phyloP scores from a whole-genome alignment of 2,113 vertebrate genomes.

The Mugil cephalus region DNA sequence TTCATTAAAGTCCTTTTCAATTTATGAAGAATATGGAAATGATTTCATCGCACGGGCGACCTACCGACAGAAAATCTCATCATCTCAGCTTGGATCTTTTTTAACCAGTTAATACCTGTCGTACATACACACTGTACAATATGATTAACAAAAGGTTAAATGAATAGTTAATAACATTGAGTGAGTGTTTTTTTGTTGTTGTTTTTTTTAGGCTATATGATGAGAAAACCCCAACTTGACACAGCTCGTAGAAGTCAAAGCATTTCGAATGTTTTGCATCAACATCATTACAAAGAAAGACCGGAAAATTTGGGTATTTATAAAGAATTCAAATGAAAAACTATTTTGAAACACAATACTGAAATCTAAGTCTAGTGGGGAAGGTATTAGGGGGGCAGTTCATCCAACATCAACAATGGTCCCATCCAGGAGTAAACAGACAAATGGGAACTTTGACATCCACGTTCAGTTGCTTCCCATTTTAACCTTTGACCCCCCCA shows the following conservation, averaged over 20 bases:
- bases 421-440: background rate
- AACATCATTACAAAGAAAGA: no score
- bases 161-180: no score
- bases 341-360: background rate
- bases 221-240: no score
- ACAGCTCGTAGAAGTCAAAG: no score
- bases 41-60: background rate
- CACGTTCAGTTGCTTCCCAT: conserved; percentile 12
- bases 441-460: background rate
- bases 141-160: no score
- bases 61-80: background rate
- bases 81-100: background rate
- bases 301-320: no score
- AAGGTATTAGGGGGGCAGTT: background rate
- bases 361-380: background rate
- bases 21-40: conserved; percentile 8
- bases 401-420: background rate
- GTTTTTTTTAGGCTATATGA: no score
- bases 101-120: background rate
- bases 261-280: no score
- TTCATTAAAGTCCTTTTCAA: background rate
- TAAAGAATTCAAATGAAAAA: background rate
- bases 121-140: background rate
- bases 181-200: no score
- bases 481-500: conserved; percentile 47